Conservation (phyloP, 2,113 vertebrate species). For the Aleadryas rufinucha region DNA sequence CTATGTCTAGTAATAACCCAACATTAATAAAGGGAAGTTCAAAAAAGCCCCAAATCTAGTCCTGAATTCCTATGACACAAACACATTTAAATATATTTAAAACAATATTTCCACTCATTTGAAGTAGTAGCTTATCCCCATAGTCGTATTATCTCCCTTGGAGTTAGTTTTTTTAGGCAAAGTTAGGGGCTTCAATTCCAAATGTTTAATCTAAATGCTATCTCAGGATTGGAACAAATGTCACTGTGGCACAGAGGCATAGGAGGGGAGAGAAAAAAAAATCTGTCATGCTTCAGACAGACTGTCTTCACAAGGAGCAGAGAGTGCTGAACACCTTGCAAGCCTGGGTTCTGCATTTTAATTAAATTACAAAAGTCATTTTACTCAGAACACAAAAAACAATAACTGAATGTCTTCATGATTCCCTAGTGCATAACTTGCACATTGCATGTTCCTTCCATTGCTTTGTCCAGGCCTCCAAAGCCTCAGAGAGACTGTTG, state of each 20-base stretch:
- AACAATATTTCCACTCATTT: neutral
- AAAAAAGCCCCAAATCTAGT: neutral
- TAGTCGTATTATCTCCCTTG: neutral
- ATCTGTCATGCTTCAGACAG: neutral
- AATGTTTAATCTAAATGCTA: neutral
- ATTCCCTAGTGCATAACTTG: slow-evolving; percentile 48
- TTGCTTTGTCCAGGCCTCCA: slow-evolving; percentile 41
- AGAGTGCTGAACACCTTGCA: neutral
- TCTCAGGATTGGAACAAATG: neutral
- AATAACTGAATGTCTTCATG: slow-evolving; percentile 27
- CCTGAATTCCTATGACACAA: neutral
- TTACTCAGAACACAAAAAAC: slow-evolving; percentile 21
- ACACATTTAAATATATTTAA: neutral
- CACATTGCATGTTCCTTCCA: slow-evolving; percentile 24
- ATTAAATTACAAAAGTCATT: slow-evolving; percentile 4
- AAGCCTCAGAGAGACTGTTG: slow-evolving; percentile 37
- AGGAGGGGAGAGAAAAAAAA: neutral
- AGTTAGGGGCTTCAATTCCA: neutral
- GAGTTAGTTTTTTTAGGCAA: neutral
- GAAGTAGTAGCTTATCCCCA: neutral
- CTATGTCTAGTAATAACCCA: neutral
- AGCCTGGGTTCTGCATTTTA: neutral
- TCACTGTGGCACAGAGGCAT: neutral
- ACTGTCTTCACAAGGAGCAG: neutral
- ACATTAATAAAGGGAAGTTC: neutral